A percentile compares a stretch with the other conserved stretches of the same genome.
phyloP scores from a whole-genome alignment of 2,113 vertebrate genomes.

The Cricetomys ansorgei region DNA sequence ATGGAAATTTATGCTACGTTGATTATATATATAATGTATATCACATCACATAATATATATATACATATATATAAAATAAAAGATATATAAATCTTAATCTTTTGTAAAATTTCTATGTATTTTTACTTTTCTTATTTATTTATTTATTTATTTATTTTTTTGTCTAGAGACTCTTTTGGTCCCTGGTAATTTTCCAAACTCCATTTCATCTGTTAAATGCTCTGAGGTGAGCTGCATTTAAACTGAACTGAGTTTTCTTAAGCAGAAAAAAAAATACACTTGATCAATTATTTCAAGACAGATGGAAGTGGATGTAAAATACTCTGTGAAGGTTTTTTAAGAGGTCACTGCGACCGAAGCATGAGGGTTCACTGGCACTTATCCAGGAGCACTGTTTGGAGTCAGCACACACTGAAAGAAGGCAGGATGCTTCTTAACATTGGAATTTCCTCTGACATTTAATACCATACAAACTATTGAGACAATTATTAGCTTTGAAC shows the following conservation, averaged over 20 bases:
- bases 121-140: background rate
- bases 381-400: background rate
- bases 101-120: background rate
- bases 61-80: background rate
- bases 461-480: background rate
- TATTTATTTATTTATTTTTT: too few relatives aligned
- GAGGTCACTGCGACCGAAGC: background rate
- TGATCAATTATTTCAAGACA: background rate
- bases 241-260: constrained; percentile 39
- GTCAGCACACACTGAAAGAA: background rate
- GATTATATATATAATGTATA: background rate
- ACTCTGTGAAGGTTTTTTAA: constrained; percentile 47
- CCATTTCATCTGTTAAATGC: background rate
- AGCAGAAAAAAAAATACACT: background rate
- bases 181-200: background rate
- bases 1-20: background rate
- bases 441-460: constrained; percentile 17
- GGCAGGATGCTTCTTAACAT: background rate
- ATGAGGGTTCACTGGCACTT: background rate
- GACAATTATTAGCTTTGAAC: background rate
- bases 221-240: background rate
- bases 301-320: constrained; percentile 17
- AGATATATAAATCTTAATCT: background rate
- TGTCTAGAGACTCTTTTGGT: background rate
- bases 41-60: background rate